A percentile compares a stretch with the other conserved stretches of the same genome.
These are phyloP conservation scores for Tamias sibiricus DNA, from an alignment of 2,113 vertebrate species.

Conservation along the genomic window DNA sequence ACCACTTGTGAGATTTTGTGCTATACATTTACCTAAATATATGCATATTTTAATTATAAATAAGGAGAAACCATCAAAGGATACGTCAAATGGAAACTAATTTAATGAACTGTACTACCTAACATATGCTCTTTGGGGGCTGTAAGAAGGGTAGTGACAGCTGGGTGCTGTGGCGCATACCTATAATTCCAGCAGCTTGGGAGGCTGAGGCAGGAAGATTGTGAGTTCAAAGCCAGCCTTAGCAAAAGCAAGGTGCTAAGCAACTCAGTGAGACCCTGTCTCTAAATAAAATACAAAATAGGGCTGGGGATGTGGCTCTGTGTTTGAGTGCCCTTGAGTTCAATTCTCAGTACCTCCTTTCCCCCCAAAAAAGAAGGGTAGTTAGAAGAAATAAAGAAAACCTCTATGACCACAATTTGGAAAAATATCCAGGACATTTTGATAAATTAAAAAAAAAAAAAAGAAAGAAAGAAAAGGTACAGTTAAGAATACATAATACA, in stretches of 20 bases:
- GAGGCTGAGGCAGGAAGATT: too few species aligned
- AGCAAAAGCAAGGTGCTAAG: too few species aligned
- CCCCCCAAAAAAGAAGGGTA: too few species aligned
- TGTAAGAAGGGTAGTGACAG: not conserved
- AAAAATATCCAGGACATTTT: not conserved
- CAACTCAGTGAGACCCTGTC: too few species aligned
- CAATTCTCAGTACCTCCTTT: too few species aligned
- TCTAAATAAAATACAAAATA: too few species aligned
- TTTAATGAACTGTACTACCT: not conserved
- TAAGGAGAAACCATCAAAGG: not conserved
- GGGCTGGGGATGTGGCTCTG: too few species aligned
- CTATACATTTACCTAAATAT: not conserved
- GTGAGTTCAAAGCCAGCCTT: too few species aligned
- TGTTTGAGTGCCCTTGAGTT: too few species aligned
- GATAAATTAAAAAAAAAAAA: not conserved
- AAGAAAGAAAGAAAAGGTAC: accelerated
- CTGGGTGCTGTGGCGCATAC: too few species aligned
- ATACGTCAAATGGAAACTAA: not conserved
- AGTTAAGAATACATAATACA: not conserved
- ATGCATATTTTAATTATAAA: not conserved
- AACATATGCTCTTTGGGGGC: not conserved
- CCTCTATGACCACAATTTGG: not conserved
- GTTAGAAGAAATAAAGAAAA: not conserved
- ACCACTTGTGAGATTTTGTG: not conserved
- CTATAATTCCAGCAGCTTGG: too few species aligned